Conservation (phyloP, 1,140 invertebrate genomes). For the Penaeus japonicus region DNA sequence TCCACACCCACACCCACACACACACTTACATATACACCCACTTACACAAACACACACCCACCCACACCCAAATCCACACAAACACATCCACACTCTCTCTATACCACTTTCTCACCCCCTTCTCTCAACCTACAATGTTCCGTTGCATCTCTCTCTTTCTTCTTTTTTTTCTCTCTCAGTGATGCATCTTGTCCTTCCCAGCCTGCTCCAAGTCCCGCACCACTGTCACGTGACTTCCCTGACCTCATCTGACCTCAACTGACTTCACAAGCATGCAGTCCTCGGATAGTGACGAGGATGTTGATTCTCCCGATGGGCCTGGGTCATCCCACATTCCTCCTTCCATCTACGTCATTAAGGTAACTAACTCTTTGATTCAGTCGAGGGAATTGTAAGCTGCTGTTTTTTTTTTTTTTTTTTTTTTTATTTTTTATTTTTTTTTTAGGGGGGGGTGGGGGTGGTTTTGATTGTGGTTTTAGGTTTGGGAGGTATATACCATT, state of each 20-base stretch:
- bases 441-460: too few relatives aligned
- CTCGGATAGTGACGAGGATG: conserved; percentile 57
- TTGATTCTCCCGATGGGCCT: conserved; percentile 50
- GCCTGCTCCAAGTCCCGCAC: conserved; percentile 9
- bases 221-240: conserved; percentile 36
- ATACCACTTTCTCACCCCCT: not conserved
- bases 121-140: not conserved
- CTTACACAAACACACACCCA: too few relatives aligned
- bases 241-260: conserved; percentile 14
- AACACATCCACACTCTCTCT: not conserved
- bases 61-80: too few relatives aligned
- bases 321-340: conserved; percentile 56
- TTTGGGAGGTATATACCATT: too few relatives aligned
- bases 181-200: not conserved
- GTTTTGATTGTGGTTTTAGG: too few relatives aligned
- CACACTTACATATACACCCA: too few relatives aligned
- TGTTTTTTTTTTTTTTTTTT: too few relatives aligned
- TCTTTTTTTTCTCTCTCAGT: not conserved
- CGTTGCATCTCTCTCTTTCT: not conserved
- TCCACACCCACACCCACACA: too few relatives aligned
- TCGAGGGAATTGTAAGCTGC: too few relatives aligned
- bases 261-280: conserved; percentile 39
- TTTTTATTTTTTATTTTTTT: too few relatives aligned
- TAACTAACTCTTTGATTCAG: too few relatives aligned
- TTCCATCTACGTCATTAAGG: conserved; percentile 58